phyloP scores from a whole-genome alignment of 2,888 invertebrate species.

The Odontothrips loti region DNA sequence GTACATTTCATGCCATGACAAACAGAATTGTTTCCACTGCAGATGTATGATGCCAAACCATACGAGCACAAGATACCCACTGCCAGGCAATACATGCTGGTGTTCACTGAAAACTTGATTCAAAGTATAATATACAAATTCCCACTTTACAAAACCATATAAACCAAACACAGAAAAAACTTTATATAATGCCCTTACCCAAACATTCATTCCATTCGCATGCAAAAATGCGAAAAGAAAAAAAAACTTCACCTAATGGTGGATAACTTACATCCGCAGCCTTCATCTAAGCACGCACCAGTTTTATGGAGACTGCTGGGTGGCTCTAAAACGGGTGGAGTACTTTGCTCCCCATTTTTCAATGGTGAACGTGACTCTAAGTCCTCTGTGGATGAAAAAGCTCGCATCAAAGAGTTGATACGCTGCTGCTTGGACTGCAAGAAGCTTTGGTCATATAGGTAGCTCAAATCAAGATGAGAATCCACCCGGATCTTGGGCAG shows the following conservation, averaged over 20 bases:
- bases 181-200: neutral
- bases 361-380: constrained; percentile 51
- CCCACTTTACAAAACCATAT: no score
- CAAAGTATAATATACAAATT: neutral
- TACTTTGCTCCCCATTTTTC: constrained; percentile 42
- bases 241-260: constrained; percentile 3
- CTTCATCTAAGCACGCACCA: constrained; percentile 34
- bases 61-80: no score
- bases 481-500: constrained; percentile 72
- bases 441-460: constrained; percentile 72
- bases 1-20: no score
- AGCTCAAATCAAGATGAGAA: constrained; percentile 76
- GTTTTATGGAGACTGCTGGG: constrained; percentile 42
- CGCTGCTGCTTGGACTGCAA: constrained; percentile 73
- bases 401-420: constrained; percentile 73
- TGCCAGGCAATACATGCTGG: no score
- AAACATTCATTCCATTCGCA: constrained; percentile 12
- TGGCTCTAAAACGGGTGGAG: constrained; percentile 35
- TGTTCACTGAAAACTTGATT: neutral
- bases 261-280: constrained; percentile 13
- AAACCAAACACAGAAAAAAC: no score
- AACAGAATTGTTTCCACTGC: no score
- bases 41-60: no score
- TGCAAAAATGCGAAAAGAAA: constrained; percentile 17
- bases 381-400: constrained; percentile 69